Base-by-base conservation (phyloP, 2,888 invertebrate genomes). In the Glyphotaelius pellucidus region DNA sequence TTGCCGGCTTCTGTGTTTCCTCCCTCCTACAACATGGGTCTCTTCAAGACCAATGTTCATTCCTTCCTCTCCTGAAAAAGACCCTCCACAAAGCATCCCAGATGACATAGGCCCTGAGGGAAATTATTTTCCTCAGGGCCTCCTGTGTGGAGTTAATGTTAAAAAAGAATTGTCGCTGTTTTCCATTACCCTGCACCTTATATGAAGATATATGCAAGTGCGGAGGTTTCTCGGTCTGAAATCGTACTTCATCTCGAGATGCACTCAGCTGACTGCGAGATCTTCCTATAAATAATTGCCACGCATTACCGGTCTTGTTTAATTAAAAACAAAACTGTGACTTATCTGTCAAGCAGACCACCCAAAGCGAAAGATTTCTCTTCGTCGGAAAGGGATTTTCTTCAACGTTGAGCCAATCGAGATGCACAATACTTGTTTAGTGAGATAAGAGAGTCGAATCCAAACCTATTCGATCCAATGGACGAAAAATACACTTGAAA, bases 211-310 rank as follows among this genome's bases (percentile, higher is more conserved):
- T 19, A 84, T 38, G 38, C 38, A 84, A 38, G 4, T 84, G 38
- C 84, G 32, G 38, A 84, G 35, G 38, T 84, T 38, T 35, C 32
- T 35, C 4, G 25, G 32, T 84, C 84, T 38, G 84, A 32, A 32
- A 38, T n/a, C 38, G 32, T 25, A 84, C n/a, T 84, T 32, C 84
- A 32, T 38, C 84, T 84, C 84, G 19, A 19, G 19, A 35, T 32
- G 38, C 15, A n/a, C 25, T 25, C 67, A 84, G 38, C 38, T 84
- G 84, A 38, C 84, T 38, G 38, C 32, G 84, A 84, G 35, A 35
- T 84, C 84, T 84, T 84, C 84, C 84, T 84, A 19, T 84, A 84
- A 32, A 84, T 84, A 67, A 67, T 67, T 67, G 25, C 84, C 35
- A 84, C 32, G n/a, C 84, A 38, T 84, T 84, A 84, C 38, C 32